Conservation (phyloP, 2,113 vertebrate species). For the chimpanzee (Pan troglodytes) region NHGRI_mPanTro3-v2.1_pri NC_072410.2:62386501-62387000, state of each 20-base stretch:
- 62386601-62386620: background rate
- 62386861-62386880: constrained; percentile 37
- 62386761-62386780: background rate
- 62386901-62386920: constrained; percentile 38
- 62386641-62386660: background rate
- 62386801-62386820: background rate
- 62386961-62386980: background rate
- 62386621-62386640: background rate
- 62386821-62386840: background rate
- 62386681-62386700: background rate
- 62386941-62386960: background rate
- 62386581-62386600: background rate
- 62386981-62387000: background rate
- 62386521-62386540: background rate
- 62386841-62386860: background rate
- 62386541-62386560: background rate
- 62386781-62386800: constrained; percentile 15
- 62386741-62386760: background rate
- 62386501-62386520: background rate
- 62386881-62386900: constrained; percentile 23
- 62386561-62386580: background rate
- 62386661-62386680: background rate
- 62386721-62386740: background rate
- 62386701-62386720: background rate
- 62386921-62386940: background rate